Percentiles rank a stretch among this genome's conserved stretches.
These are phyloP conservation scores for Oscheius sp. DNA, from an alignment of 1,140 invertebrate genomes.

Conservation along the genomic window DNA sequence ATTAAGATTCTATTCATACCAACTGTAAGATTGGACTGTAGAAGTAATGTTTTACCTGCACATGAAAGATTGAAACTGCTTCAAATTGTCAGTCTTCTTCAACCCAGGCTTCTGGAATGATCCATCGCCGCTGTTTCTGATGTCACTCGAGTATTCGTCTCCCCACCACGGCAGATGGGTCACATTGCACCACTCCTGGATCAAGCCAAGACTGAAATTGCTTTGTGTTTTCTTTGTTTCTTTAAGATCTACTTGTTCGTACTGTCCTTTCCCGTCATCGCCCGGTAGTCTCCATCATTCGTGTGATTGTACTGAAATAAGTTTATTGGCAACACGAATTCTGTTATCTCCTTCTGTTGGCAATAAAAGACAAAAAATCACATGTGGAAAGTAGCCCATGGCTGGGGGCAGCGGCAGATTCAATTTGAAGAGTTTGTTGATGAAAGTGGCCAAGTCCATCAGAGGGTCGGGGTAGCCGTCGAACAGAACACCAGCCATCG, in stretches of 20 bases:
- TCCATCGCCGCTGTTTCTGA: slow-evolving; percentile 18
- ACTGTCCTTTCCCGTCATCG: slow-evolving; percentile 28
- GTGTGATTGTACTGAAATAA: slow-evolving; percentile 31
- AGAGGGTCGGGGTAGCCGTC: slow-evolving; percentile 31
- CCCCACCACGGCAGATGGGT: slow-evolving; percentile 23
- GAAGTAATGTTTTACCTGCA: slow-evolving; percentile 1
- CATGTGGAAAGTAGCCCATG: slow-evolving; percentile 14
- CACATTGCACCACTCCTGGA: slow-evolving; percentile 6
- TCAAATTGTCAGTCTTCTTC: slow-evolving; percentile 11
- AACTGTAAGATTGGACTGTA: no score
- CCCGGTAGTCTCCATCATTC: slow-evolving; percentile 21
- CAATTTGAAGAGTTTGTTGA: background rate
- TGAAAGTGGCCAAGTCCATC: slow-evolving; percentile 13
- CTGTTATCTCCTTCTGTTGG: background rate
- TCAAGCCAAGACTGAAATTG: slow-evolving; percentile 8
- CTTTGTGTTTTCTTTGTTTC: background rate
- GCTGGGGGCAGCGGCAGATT: background rate
- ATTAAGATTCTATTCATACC: no score
- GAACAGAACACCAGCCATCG: slow-evolving; percentile 26
- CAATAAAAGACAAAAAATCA: background rate
- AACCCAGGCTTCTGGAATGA: slow-evolving; percentile 31
- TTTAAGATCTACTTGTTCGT: slow-evolving; percentile 12
- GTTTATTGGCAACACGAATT: background rate
- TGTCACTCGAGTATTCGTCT: background rate
- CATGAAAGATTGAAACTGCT: background rate